Percentiles rank a stretch among this genome's conserved stretches.
phyloP scores from a whole-genome alignment of 2,888 invertebrate species.

The Meta bourneti region DNA sequence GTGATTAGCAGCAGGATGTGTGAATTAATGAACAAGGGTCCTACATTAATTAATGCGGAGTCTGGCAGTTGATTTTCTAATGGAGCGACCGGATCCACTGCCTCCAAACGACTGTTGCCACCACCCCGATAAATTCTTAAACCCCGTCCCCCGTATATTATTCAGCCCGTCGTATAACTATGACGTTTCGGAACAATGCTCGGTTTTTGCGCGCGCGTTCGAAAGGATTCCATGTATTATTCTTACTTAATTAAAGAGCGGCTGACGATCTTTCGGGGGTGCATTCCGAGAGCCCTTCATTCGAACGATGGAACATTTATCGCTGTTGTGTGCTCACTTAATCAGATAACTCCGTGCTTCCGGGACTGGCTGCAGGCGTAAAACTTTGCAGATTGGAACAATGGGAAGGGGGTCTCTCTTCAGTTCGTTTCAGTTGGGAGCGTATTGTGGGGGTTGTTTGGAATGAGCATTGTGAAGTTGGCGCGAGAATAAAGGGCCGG shows the following conservation, averaged over 20 bases:
- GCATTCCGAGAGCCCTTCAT: background rate
- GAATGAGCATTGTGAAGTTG: background rate
- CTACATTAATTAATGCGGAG: background rate
- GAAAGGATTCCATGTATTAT: constrained; percentile 33
- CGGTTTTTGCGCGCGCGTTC: constrained; percentile 7
- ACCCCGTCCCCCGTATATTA: background rate
- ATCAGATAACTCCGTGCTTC: constrained; percentile 40
- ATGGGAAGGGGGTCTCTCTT: background rate
- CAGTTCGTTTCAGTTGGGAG: background rate
- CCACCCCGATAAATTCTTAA: background rate
- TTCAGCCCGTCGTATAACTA: background rate
- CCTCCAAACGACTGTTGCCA: background rate
- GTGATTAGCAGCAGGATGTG: background rate
- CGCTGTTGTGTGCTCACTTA: constrained; percentile 30
- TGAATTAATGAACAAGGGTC: background rate
- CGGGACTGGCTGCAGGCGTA: background rate
- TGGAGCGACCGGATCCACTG: too few species aligned
- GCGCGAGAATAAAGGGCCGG: background rate
- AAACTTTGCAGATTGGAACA: constrained; percentile 23
- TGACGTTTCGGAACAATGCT: background rate
- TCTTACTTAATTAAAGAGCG: constrained; percentile 48
- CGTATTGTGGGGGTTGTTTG: constrained; percentile 4
- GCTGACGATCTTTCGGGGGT: constrained; percentile 28
- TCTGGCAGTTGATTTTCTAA: background rate
- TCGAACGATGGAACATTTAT: background rate